Evolutionary conservation across 2,888 invertebrate species (phyloP).

Genomic region (Meiosimyza platycephala): DNA sequence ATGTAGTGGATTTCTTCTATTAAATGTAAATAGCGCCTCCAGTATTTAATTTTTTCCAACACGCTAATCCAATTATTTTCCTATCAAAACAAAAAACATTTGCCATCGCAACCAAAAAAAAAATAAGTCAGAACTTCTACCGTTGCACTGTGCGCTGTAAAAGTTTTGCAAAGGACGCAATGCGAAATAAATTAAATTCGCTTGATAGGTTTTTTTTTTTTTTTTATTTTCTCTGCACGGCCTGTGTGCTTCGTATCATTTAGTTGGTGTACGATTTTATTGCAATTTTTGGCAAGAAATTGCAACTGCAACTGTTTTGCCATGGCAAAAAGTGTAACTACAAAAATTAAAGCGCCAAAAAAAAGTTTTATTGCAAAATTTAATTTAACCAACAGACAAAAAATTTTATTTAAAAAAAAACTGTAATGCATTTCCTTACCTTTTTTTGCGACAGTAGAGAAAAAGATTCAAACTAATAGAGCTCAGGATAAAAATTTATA

Average conservation of each 20-base stretch:
- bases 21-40: too few species aligned
- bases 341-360: conserved; percentile 3
- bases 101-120: conserved; percentile 32
- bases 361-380: background rate
- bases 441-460: too few species aligned
- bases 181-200: conserved; percentile 26
- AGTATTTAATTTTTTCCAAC: too few species aligned
- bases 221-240: background rate
- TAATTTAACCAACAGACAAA: conserved; percentile 9
- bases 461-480: too few species aligned
- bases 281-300: conserved; percentile 32
- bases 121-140: background rate
- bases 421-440: background rate
- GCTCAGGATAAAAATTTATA: too few species aligned
- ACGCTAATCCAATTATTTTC: background rate
- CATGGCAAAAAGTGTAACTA: too few species aligned
- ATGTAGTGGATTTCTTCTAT: too few species aligned
- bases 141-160: background rate
- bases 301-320: conserved; percentile 26
- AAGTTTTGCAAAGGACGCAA: conserved; percentile 15
- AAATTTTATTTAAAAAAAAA: background rate
- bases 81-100: conserved; percentile 23
- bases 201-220: conserved; percentile 7
- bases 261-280: conserved; percentile 9
- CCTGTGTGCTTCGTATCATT: conserved; percentile 6